These are phyloP conservation scores for Bujurquina vittata DNA, from an alignment of 2,113 vertebrate genomes.

Conservation along the genomic window DNA sequence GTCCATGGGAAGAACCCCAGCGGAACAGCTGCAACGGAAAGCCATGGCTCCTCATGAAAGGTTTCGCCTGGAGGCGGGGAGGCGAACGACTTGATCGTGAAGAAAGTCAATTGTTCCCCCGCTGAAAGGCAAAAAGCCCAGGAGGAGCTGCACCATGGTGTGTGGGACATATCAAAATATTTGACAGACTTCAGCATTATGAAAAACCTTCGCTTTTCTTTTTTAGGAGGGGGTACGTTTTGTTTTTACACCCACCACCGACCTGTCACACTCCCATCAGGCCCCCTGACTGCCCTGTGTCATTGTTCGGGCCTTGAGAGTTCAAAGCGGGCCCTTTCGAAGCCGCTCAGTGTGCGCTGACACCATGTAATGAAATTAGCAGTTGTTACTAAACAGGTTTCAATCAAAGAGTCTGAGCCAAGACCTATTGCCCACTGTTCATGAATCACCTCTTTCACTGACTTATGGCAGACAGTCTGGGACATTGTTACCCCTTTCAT, in stretches of 20 bases:
- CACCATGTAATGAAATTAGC: constrained; percentile 96
- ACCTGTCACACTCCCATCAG: constrained; percentile 89
- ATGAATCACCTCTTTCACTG: constrained; percentile 74
- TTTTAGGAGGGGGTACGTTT: constrained; percentile 57
- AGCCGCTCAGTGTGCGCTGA: constrained; percentile 91
- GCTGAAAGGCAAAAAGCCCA: constrained; percentile 87
- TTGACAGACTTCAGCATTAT: constrained; percentile 99
- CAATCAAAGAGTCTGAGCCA: constrained; percentile 89
- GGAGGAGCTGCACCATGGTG: constrained; percentile 96
- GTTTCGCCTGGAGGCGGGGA: constrained; percentile 92
- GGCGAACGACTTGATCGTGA: constrained; percentile 91
- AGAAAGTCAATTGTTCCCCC: constrained; percentile 93
- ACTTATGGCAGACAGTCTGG: constrained; percentile 58
- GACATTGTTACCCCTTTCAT: constrained; percentile 49
- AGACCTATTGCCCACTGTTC: constrained; percentile 66
- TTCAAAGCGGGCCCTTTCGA: constrained; percentile 92
- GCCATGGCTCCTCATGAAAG: constrained; percentile 94
- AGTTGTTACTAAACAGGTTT: constrained; percentile 92
- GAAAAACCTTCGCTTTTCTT: constrained; percentile 87
- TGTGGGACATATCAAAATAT: constrained; percentile 99
- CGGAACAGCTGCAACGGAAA: constrained; percentile 83
- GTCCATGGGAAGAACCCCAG: constrained; percentile 98
- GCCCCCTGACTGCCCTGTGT: constrained; percentile 87
- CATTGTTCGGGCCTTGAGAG: constrained; percentile 91
- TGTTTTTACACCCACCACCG: constrained; percentile 76